A percentile compares a stretch with the other conserved stretches of the same genome.
Conservation (phyloP, 2,888 invertebrate species). For the Cybosia mesomella region DNA sequence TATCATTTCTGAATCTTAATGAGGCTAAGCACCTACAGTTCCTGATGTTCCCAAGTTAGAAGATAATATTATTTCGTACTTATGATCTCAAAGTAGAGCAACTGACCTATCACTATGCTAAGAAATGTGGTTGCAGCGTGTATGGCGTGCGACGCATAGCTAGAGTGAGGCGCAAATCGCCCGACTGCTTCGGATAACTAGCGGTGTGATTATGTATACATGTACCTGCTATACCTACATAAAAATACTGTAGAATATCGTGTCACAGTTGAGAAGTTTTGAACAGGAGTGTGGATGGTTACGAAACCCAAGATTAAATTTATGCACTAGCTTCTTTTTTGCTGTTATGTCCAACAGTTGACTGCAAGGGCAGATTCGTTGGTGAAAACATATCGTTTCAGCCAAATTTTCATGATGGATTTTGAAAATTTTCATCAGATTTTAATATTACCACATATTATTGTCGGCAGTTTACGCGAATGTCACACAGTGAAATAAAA, state of each 20-base stretch:
- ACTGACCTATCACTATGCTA: constrained; percentile 29
- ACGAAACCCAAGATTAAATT: too few species aligned
- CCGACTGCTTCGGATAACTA: constrained; percentile 67
- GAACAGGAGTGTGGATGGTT: too few species aligned
- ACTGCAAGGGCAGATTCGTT: too few species aligned
- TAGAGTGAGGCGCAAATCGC: constrained; percentile 66
- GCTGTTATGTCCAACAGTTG: too few species aligned
- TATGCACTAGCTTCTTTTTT: too few species aligned
- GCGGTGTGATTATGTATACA: constrained; percentile 36
- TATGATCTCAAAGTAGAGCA: constrained; percentile 49
- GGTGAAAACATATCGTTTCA: too few species aligned
- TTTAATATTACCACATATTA: too few species aligned
- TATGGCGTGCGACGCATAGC: constrained; percentile 64
- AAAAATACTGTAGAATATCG: neutral
- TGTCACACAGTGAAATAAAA: too few species aligned
- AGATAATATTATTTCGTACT: neutral
- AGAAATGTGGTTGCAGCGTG: constrained; percentile 65
- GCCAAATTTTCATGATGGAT: too few species aligned
- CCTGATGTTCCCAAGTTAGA: neutral
- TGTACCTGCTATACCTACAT: neutral
- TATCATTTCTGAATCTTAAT: too few species aligned
- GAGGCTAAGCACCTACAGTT: neutral
- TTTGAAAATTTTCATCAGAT: too few species aligned
- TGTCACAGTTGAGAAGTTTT: neutral
- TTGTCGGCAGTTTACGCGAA: too few species aligned